These are phyloP conservation scores for Astyanax mexicanus DNA, from an alignment of 2,797 vertebrate species.

Conservation along the genomic window DNA sequence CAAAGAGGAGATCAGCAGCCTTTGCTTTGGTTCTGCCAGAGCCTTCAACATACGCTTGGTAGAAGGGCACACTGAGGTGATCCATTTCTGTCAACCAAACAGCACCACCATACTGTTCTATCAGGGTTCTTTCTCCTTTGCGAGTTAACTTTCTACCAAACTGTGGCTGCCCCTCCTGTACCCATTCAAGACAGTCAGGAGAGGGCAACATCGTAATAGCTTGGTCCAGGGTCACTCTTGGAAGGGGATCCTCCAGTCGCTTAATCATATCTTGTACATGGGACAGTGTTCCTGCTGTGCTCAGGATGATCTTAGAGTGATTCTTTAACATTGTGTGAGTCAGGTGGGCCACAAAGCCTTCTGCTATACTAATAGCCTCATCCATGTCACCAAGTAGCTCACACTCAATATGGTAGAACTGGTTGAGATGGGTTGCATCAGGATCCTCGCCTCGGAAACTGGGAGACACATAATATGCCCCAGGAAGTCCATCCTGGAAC, in stretches of 20 bases:
- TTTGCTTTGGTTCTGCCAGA: slow-evolving; percentile 76
- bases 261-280: slow-evolving; percentile 72
- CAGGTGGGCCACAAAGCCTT: slow-evolving; percentile 76
- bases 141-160: slow-evolving; percentile 82
- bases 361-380: slow-evolving; percentile 75
- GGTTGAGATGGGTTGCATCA: slow-evolving; percentile 82
- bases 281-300: slow-evolving; percentile 71
- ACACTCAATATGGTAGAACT: slow-evolving; percentile 85
- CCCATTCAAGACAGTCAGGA: slow-evolving; percentile 79
- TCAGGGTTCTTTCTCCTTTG: slow-evolving; percentile 78
- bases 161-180: slow-evolving; percentile 78
- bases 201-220: slow-evolving; percentile 80
- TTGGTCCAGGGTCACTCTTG: slow-evolving; percentile 77
- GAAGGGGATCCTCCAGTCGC: slow-evolving; percentile 72
- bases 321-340: slow-evolving; percentile 77
- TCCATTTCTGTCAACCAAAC: slow-evolving; percentile 86
- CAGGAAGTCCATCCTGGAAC: slow-evolving; percentile 78
- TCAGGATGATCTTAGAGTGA: slow-evolving; percentile 75
- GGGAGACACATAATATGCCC: slow-evolving; percentile 81
- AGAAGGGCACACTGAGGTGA: slow-evolving; percentile 83
- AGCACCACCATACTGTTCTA: slow-evolving; percentile 76
- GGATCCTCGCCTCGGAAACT: slow-evolving; percentile 84
- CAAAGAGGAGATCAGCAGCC: slow-evolving; percentile 81
- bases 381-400: slow-evolving; percentile 82
- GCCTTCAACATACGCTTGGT: slow-evolving; percentile 80